Evolutionary conservation across 2,888 invertebrate genomes (phyloP), one percentile per base, ranked within the genome.

Genomic region (Sminthurinus aureus): DNA sequence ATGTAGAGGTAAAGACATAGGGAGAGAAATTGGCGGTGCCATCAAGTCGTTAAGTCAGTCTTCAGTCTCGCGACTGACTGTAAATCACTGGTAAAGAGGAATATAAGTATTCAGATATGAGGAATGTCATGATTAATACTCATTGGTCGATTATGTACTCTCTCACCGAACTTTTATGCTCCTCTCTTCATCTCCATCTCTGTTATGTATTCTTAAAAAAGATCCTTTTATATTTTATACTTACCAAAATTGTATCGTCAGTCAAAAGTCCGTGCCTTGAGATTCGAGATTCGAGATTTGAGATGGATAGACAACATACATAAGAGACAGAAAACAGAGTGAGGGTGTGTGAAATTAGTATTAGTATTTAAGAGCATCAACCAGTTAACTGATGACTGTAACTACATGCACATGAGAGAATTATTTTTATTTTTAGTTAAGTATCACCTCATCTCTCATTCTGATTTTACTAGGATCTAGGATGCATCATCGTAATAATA

Each of bases 1-100:
- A 50, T 77, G 8, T 0, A 77, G 64, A 50, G 64, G 38, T 38
- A 64, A 51, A 38, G 51, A 50, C 11, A 26, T 20, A 24, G 74
- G 50, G 69, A 71, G 50, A 67, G 67, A 79, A 79, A 79, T 67
- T 73, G 52, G 58, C 81, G 87, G 87, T 87, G 87, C 87, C 87
- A 87, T 79, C 38, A 84, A 79, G 84, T 87, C 87, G 84, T 87
- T 87, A 87, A 87, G 85, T 84, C 75, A 74, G 38, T 75, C 66
- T 76, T 64, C 76, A 79, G 85, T 85, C 86, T 85, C 83, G 84
- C 69, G 83, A 77, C 78, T 38, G 38, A 85, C 52, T 75, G 80
- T 86, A 86, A 86, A 86, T 86, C 85, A 85, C 82, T 69, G 38
- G 52, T 78, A 84, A 84, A 85, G 80, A 77, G 84, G 24, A 66